Base-by-base conservation (phyloP, 2,888 invertebrate species). In the Listrodromus nycthemerus region DNA sequence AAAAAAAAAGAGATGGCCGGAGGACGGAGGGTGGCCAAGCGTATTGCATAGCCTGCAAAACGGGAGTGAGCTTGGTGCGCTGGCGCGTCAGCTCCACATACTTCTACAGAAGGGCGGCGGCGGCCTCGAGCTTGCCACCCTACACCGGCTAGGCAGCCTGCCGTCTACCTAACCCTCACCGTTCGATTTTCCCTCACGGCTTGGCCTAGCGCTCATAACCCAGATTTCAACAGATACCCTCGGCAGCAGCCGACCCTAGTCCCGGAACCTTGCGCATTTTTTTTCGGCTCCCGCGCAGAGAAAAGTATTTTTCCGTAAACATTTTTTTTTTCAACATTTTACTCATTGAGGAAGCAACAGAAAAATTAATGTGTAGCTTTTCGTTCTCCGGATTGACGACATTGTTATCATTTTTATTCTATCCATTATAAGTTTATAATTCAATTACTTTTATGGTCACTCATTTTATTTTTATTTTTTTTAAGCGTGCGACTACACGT, bases 161-260 rank as follows among this genome's bases (percentile, higher is more conserved):
- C 69, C 79, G 76, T 77, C 86, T 84, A 86, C 84, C 82, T 87
- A 89, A 88, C 87, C 88, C 90, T 89, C 87, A 75, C 79, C 69
- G 87, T 91, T 91, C 91, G 90, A 91, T 92, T 91, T 91, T 91
- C 89, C 89, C 90, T 88, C 88, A 90, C 89, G 90, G 88, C 91
- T 88, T 91, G 90, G 87, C 90, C 90, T 90, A 90, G 90, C 88
- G 80, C 89, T 90, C 89, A 88, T 91, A 91, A 92, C 91, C 91
- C 87, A 92, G 91, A 92, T 92, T 91, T 89, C 85, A 87, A 87
- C 87, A 86, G 89, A 91, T 89, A 81, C 45, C 83, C 73, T 30
- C 76, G 83, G 82, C 88, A 80, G 82, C 70, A 82, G 58, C 71
- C 80, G 82, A 80, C 58, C n/a, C 65, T 24, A 48, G 63, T 69